Percentiles rank a stretch among this genome's conserved stretches.
Evolutionary conservation across 2,797 vertebrate species (phyloP).

Genomic region (Xyrichtys novacula): DNA sequence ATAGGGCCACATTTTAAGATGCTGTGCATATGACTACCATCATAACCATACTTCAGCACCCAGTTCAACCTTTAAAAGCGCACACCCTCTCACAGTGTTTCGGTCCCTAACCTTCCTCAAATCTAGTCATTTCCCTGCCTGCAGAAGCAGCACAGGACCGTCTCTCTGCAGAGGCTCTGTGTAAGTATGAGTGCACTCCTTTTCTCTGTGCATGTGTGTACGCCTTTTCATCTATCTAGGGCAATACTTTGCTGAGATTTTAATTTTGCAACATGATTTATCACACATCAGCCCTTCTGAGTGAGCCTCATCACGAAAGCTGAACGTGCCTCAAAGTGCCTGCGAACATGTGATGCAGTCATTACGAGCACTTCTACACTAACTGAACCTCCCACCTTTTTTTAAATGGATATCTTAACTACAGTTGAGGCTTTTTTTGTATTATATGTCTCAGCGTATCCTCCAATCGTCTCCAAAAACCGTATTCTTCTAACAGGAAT

Average conservation of each 20-base stretch:
- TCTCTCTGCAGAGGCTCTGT: conserved; percentile 54
- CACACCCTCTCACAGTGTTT: neutral
- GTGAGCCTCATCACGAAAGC: conserved; percentile 53
- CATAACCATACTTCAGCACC: conserved; percentile 4
- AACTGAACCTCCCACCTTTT: conserved; percentile 38
- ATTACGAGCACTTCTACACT: conserved; percentile 48
- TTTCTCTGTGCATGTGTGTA: conserved; percentile 30
- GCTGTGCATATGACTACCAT: conserved; percentile 4
- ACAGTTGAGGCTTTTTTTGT: conserved; percentile 32
- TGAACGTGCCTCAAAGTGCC: conserved; percentile 43
- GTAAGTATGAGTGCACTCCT: conserved; percentile 4
- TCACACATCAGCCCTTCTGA: conserved; percentile 58
- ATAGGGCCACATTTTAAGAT: conserved; percentile 3
- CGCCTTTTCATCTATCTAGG: conserved; percentile 65
- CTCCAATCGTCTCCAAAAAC: conserved; percentile 52
- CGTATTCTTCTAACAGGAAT: conserved; percentile 61
- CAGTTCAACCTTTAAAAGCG: neutral
- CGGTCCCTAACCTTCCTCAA: neutral
- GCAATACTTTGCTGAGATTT: conserved; percentile 70
- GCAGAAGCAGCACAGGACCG: conserved; percentile 27
- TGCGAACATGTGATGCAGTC: conserved; percentile 54
- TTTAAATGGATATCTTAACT: conserved; percentile 46
- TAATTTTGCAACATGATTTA: conserved; percentile 62
- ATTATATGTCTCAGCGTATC: conserved; percentile 53
- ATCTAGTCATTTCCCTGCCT: conserved; percentile 17